phyloP scores from a whole-genome alignment of 1,140 invertebrate species.

The Temnothorax longispinosus region DNA sequence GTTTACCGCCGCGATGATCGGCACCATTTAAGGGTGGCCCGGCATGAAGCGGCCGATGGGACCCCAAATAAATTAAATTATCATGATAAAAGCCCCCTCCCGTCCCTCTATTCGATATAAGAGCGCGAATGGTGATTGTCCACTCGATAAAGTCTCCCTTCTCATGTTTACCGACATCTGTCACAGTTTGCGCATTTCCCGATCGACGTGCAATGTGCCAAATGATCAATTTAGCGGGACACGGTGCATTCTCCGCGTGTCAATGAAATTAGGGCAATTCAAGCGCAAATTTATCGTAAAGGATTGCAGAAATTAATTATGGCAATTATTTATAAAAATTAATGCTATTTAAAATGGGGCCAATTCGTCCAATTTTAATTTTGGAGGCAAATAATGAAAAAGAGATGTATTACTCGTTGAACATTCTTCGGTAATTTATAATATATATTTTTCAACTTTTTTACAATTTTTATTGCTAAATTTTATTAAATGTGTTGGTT shows the following conservation, averaged over 20 bases:
- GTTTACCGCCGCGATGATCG: slow-evolving; percentile 83
- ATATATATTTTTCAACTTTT: neutral
- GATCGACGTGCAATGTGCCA: slow-evolving; percentile 51
- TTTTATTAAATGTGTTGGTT: neutral
- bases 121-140: slow-evolving; percentile 81
- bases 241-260: slow-evolving; percentile 20
- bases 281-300: neutral
- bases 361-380: neutral
- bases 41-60: slow-evolving; percentile 83
- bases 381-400: neutral
- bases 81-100: slow-evolving; percentile 81
- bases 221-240: slow-evolving; percentile 58
- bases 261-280: slow-evolving; percentile 16
- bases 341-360: neutral
- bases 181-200: slow-evolving; percentile 78
- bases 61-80: slow-evolving; percentile 85
- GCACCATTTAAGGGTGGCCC: slow-evolving; percentile 80
- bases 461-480: neutral
- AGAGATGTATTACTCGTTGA: neutral
- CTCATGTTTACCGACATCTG: slow-evolving; percentile 83
- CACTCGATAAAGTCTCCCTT: slow-evolving; percentile 83
- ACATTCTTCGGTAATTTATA: neutral
- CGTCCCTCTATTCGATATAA: slow-evolving; percentile 69
- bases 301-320: slow-evolving; percentile 19
- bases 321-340: neutral